phyloP scores from a whole-genome alignment of 2,888 invertebrate genomes.

The Girardia tigrina region DNA sequence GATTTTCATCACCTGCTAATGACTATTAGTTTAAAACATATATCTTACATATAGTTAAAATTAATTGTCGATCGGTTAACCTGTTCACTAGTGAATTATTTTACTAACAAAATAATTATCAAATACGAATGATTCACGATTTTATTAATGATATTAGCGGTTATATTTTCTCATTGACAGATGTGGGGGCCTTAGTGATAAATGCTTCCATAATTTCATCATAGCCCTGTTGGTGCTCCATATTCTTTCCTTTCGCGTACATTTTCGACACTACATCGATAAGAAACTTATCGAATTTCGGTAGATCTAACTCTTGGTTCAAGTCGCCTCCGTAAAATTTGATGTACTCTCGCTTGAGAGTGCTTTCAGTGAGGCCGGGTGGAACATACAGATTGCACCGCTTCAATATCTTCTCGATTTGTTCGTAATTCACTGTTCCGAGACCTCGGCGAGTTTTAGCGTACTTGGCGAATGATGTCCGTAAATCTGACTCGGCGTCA shows the following conservation, averaged over 20 bases:
- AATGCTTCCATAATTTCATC: background rate
- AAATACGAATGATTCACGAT: too few relatives aligned
- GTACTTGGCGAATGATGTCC: background rate
- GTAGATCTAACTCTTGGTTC: conserved; percentile 14
- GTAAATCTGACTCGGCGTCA: conserved; percentile 6
- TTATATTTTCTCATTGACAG: background rate
- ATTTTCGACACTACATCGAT: background rate
- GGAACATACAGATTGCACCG: background rate
- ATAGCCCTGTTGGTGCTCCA: background rate
- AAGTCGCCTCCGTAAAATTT: conserved; percentile 5
- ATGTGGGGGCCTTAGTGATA: background rate
- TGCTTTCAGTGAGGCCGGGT: conserved; percentile 10
- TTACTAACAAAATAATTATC: too few relatives aligned
- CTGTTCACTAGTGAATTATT: too few relatives aligned
- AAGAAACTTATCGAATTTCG: conserved; percentile 17
- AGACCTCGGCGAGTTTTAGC: conserved; percentile 25
- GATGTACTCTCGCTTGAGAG: background rate
- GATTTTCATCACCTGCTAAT: too few relatives aligned
- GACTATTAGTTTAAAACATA: too few relatives aligned
- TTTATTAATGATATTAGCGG: too few relatives aligned
- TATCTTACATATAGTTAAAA: too few relatives aligned
- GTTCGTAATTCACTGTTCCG: background rate
- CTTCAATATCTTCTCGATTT: background rate
- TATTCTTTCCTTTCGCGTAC: background rate
- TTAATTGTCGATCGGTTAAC: too few relatives aligned